Conservation (phyloP, 1,140 invertebrate species). For the Zaprionus camerounensis region DNA sequence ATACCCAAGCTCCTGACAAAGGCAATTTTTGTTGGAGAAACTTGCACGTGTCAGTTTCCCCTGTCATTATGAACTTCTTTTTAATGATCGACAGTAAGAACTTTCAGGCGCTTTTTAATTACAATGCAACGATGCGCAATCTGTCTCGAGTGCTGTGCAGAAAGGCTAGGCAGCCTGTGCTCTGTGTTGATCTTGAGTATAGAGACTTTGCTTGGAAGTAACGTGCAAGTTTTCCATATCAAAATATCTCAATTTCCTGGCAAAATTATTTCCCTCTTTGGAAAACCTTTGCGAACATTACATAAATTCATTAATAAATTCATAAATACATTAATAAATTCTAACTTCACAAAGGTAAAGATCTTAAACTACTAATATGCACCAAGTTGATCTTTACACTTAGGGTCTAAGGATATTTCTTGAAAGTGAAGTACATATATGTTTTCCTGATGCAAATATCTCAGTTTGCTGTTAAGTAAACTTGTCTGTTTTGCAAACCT, state of each 20-base stretch:
- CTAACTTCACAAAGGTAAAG: not conserved
- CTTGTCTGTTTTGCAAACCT: too few relatives aligned
- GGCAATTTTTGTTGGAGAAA: slow-evolving; percentile 41
- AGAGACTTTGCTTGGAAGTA: not conserved
- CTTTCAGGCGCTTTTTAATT: slow-evolving; percentile 63
- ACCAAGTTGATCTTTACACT: too few relatives aligned
- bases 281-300: too few relatives aligned
- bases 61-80: slow-evolving; percentile 59
- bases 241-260: not conserved
- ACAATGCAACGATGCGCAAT: slow-evolving; percentile 35
- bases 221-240: not conserved
- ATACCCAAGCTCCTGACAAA: slow-evolving; percentile 43
- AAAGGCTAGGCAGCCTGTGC: not conserved
- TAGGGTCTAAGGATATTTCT: too few relatives aligned
- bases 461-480: too few relatives aligned
- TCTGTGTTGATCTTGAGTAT: not conserved
- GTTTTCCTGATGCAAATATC: too few relatives aligned
- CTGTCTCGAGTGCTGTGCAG: not conserved
- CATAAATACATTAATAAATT: not conserved
- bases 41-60: slow-evolving; percentile 68
- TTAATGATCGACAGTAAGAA: slow-evolving; percentile 56
- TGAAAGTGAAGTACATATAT: too few relatives aligned
- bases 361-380: not conserved
- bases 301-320: too few relatives aligned
- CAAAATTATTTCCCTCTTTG: rapidly evolving